These are phyloP conservation scores for Philereme transversata DNA, from an alignment of 2,888 invertebrate genomes.

Conservation along the genomic window DNA sequence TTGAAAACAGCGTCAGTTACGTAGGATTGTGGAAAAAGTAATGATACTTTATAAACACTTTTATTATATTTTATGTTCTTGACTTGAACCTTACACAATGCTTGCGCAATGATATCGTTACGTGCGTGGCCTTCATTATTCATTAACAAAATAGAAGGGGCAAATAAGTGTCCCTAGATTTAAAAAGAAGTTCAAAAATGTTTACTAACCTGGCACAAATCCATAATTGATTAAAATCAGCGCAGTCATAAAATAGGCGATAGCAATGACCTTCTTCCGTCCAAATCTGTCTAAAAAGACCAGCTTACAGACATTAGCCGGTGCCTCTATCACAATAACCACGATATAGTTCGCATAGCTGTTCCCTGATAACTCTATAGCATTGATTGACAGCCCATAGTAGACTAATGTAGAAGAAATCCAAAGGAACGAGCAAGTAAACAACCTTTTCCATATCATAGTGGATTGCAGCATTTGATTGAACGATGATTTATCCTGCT, in stretches of 20 bases:
- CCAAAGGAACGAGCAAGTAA: slow-evolving; percentile 90
- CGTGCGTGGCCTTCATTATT: no score
- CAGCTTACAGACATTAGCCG: slow-evolving; percentile 87
- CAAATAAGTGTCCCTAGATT: no score
- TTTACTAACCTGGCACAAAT: slow-evolving; percentile 83
- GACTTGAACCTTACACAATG: no score
- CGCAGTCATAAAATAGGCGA: slow-evolving; percentile 86
- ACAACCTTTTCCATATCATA: slow-evolving; percentile 83
- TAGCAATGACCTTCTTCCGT: slow-evolving; percentile 85
- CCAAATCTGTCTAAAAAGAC: slow-evolving; percentile 86
- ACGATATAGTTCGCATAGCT: slow-evolving; percentile 90
- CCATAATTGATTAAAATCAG: slow-evolving; percentile 85
- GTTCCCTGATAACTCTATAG: slow-evolving; percentile 89
- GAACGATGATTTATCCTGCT: slow-evolving; percentile 68
- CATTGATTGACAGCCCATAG: slow-evolving; percentile 91
- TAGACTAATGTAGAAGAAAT: slow-evolving; percentile 90
- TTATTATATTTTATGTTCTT: not conserved
- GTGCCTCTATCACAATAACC: slow-evolving; percentile 87
- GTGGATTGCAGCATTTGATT: slow-evolving; percentile 71
- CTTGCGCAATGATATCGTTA: no score
- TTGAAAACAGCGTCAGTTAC: slow-evolving; percentile 17
- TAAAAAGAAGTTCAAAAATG: no score
- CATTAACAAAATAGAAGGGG: no score
- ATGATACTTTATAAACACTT: slow-evolving; percentile 8
- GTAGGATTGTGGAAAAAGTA: slow-evolving; percentile 13